Percentiles rank a stretch among this genome's conserved stretches.
Conservation (phyloP, 2,113 vertebrate genomes). For the Morphnarchus princeps region DNA sequence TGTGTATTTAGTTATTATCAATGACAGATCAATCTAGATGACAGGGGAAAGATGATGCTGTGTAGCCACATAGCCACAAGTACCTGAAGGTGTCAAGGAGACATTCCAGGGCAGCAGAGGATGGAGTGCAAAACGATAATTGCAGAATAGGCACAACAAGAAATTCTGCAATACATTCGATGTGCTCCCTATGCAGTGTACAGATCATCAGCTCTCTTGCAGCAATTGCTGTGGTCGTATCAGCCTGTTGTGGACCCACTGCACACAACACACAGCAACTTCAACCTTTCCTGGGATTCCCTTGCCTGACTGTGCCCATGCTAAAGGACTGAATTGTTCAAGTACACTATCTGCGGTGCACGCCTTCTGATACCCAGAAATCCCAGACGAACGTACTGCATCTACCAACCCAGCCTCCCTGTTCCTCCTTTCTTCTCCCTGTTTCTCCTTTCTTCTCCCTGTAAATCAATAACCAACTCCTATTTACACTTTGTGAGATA, state of each 20-base stretch:
- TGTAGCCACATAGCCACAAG: not conserved
- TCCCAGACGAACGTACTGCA: not conserved
- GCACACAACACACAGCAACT: not conserved
- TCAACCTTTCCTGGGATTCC: not conserved
- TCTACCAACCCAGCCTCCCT: not conserved
- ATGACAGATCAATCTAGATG: not conserved
- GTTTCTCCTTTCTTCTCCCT: not conserved
- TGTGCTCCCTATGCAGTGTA: accelerated
- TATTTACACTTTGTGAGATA: not conserved
- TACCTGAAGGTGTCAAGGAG: not conserved
- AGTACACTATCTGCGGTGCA: not conserved
- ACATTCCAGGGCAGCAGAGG: not conserved
- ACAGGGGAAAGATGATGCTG: not conserved
- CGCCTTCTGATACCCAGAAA: not conserved
- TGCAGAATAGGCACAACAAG: not conserved
- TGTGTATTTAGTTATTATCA: not conserved
- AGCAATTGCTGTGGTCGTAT: not conserved
- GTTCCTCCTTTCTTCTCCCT: not conserved
- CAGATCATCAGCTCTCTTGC: not conserved
- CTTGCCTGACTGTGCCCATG: not conserved
- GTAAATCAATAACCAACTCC: not conserved
- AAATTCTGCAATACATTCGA: not conserved
- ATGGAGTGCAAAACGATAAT: accelerated
- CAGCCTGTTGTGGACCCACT: not conserved
- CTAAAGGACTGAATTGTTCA: not conserved